Percentiles rank a stretch among this genome's conserved stretches.
Conservation (phyloP, 2,888 invertebrate species). For the Epinotia ramella region DNA sequence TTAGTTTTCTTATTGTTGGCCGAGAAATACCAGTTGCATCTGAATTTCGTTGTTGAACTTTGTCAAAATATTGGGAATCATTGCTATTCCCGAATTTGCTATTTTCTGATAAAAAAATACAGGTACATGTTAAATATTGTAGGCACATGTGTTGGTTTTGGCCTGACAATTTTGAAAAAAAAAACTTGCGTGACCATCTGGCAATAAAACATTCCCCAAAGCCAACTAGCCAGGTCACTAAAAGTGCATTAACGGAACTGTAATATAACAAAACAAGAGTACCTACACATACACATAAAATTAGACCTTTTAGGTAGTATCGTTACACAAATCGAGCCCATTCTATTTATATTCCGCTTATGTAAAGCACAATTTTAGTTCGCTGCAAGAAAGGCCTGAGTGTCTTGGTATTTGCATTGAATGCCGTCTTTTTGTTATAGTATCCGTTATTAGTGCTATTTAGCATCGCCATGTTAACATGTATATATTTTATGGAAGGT, state of each 20-base stretch:
- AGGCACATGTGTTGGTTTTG: too few relatives aligned
- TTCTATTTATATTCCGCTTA: slow-evolving; percentile 37
- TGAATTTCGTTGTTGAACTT: too few relatives aligned
- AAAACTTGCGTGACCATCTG: background rate
- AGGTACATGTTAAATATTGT: too few relatives aligned
- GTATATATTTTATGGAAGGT: slow-evolving; percentile 31
- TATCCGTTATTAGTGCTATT: slow-evolving; percentile 25
- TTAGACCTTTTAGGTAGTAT: slow-evolving; percentile 13
- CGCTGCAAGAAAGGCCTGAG: slow-evolving; percentile 3
- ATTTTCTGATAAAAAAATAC: too few relatives aligned
- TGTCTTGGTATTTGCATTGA: background rate
- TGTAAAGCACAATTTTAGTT: slow-evolving; percentile 18
- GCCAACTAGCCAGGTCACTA: too few relatives aligned
- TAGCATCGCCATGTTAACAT: slow-evolving; percentile 25
- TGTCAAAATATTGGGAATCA: too few relatives aligned
- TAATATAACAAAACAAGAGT: background rate
- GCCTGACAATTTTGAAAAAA: too few relatives aligned
- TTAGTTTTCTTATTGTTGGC: too few relatives aligned
- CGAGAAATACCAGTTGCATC: too few relatives aligned
- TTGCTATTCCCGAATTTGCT: too few relatives aligned
- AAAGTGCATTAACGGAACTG: background rate
- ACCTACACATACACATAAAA: background rate
- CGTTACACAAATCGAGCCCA: slow-evolving; percentile 27
- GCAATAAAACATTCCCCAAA: background rate
- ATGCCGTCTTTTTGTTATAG: background rate